phyloP scores from a whole-genome alignment of 2,797 vertebrate genomes.

The Smutsia temminckii region DNA sequence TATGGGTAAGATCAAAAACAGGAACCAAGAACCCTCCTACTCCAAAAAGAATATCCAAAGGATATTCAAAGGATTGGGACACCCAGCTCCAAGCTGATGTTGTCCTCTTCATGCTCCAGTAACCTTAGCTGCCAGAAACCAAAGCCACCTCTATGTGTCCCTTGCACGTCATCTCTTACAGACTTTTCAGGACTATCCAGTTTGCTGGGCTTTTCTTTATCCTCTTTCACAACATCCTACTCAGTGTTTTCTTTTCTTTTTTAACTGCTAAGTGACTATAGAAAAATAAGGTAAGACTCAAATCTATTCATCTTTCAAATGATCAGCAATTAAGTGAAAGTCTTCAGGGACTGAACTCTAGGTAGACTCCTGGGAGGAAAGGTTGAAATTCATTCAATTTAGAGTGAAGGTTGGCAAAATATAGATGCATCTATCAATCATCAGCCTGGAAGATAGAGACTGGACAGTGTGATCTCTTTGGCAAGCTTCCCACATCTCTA shows the following conservation, averaged over 20 bases:
- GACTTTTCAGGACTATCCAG: not conserved
- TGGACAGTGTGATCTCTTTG: slow-evolving; percentile 39
- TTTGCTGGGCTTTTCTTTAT: not conserved
- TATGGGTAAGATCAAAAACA: not conserved
- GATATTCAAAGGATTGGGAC: not conserved
- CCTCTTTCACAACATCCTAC: not conserved
- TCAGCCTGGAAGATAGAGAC: not conserved
- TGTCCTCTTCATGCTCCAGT: not conserved
- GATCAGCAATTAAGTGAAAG: not conserved
- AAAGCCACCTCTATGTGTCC: not conserved
- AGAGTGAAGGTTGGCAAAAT: slow-evolving; percentile 57
- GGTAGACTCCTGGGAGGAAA: not conserved
- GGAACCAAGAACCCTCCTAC: not conserved
- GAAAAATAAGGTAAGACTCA: not conserved
- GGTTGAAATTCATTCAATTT: slow-evolving; percentile 31
- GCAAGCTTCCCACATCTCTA: not conserved
- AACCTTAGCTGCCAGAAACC: not conserved
- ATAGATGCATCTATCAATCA: not conserved
- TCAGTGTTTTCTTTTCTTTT: not conserved
- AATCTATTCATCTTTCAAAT: not conserved
- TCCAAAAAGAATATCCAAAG: not conserved
- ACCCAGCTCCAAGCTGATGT: not conserved
- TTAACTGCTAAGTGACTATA: not conserved
- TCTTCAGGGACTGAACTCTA: slow-evolving; percentile 38
- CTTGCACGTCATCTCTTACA: not conserved